Conservation (phyloP, 2,888 invertebrate genomes). For the Unio delphinus region DNA sequence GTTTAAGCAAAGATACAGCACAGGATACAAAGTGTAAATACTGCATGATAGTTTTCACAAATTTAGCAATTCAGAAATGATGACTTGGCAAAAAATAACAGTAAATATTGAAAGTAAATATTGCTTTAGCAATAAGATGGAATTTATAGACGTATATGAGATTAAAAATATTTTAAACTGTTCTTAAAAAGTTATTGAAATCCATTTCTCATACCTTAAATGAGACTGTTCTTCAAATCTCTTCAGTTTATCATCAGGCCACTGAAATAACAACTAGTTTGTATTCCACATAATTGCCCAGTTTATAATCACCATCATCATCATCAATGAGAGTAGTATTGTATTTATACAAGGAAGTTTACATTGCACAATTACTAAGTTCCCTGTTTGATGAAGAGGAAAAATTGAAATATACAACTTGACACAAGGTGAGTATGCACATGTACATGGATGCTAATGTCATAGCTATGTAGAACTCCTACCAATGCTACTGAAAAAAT, state of each 20-base stretch:
- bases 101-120: too few relatives aligned
- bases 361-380: neutral
- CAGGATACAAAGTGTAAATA: too few relatives aligned
- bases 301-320: neutral
- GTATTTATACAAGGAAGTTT: neutral
- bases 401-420: too few relatives aligned
- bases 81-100: too few relatives aligned
- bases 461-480: too few relatives aligned
- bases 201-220: constrained; percentile 70
- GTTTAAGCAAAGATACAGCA: too few relatives aligned
- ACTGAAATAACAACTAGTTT: constrained; percentile 50
- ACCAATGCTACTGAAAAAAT: too few relatives aligned
- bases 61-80: too few relatives aligned
- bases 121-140: neutral
- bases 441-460: too few relatives aligned
- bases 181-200: neutral
- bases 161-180: neutral
- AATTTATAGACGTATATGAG: neutral
- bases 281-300: neutral
- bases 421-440: too few relatives aligned
- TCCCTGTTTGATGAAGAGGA: too few relatives aligned
- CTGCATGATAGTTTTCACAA: too few relatives aligned
- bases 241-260: constrained; percentile 73
- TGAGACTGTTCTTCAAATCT: constrained; percentile 79
- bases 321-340: neutral